phyloP scores from a whole-genome alignment of 2,113 vertebrate species.

The Equus quagga region DNA sequence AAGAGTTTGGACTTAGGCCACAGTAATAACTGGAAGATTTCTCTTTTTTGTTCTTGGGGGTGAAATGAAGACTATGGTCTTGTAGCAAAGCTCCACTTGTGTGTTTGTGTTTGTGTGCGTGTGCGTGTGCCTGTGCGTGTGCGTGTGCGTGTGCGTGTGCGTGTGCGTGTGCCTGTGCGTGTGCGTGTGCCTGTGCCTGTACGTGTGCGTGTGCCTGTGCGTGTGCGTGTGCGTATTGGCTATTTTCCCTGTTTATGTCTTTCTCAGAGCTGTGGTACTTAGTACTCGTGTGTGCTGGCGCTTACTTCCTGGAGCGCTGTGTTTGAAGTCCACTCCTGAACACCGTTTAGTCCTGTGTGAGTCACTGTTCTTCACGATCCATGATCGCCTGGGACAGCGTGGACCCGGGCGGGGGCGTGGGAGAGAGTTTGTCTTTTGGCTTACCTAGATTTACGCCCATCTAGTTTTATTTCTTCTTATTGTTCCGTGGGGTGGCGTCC shows the following conservation, averaged over 20 bases:
- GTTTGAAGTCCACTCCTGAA: background rate
- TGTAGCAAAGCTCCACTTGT: background rate
- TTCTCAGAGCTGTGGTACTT: background rate
- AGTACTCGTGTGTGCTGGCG: background rate
- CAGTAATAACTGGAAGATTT: background rate
- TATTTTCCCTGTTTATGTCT: background rate
- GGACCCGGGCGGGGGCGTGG: background rate
- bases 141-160: no score
- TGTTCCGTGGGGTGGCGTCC: background rate
- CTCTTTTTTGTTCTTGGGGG: background rate
- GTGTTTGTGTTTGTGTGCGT: background rate
- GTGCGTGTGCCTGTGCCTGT: no score
- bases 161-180: no score
- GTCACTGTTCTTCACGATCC: background rate
- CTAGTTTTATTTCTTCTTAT: background rate
- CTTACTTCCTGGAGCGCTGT: background rate
- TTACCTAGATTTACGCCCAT: background rate
- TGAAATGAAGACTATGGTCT: conserved; percentile 13
- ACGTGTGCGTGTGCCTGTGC: background rate
- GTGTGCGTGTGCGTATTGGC: background rate
- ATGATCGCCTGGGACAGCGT: background rate
- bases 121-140: no score
- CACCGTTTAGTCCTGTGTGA: background rate
- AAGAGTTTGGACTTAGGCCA: background rate
- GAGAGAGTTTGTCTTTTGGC: background rate